Evolutionary conservation across 1,140 invertebrate genomes (phyloP).

Genomic region (Ceratosolen solmsi): DNA sequence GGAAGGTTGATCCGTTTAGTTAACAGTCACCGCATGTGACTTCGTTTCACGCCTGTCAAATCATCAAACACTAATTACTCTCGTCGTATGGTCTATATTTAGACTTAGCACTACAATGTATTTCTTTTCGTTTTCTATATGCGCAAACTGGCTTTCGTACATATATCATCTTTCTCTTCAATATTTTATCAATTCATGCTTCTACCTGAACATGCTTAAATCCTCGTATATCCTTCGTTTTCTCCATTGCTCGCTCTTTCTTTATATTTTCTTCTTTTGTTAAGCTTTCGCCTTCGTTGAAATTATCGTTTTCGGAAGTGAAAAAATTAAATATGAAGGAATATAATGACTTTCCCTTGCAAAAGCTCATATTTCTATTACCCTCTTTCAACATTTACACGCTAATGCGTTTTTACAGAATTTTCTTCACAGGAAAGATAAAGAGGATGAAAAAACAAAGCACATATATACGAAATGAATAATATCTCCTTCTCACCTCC

Average conservation of each 20-base stretch:
- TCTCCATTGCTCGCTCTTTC: too few relatives aligned
- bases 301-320: too few relatives aligned
- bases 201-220: not conserved
- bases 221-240: too few relatives aligned
- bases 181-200: not conserved
- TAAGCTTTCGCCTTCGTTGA: too few relatives aligned
- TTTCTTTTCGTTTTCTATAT: not conserved
- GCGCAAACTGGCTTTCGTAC: not conserved
- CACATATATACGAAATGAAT: conserved; percentile 4
- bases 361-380: too few relatives aligned
- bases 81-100: conserved; percentile 52
- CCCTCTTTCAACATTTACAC: too few relatives aligned
- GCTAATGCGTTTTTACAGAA: too few relatives aligned
- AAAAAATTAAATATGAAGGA: too few relatives aligned
- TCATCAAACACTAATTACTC: conserved; percentile 61
- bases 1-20: conserved; percentile 56
- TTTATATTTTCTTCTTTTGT: too few relatives aligned
- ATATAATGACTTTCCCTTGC: too few relatives aligned
- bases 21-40: conserved; percentile 54
- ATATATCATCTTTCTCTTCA: not conserved
- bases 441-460: not conserved
- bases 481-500: not conserved
- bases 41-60: conserved; percentile 58
- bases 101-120: conserved; percentile 27
- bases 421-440: too few relatives aligned